Conservation (phyloP, 2,113 vertebrate genomes). For the Athene cunicularia region DNA sequence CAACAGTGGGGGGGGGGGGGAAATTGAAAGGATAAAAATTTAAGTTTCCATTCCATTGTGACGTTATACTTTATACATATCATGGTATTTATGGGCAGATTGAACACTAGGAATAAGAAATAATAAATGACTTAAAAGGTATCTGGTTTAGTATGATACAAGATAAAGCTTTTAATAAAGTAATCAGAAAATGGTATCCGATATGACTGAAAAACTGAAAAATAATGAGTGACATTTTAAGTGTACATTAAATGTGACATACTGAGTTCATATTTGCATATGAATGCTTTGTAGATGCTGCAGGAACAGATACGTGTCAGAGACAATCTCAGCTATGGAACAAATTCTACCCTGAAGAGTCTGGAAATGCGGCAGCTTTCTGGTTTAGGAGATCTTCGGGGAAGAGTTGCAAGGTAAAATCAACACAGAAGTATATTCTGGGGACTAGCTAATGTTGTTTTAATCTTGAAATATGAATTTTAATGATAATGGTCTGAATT, state of each 20-base stretch:
- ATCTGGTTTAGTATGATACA: not conserved
- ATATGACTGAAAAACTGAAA: not conserved
- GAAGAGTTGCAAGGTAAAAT: conserved; percentile 79
- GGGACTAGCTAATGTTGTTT: not conserved
- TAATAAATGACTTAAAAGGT: not conserved
- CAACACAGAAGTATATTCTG: not conserved
- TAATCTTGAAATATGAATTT: not conserved
- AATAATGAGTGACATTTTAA: conserved; percentile 7
- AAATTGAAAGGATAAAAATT: not conserved
- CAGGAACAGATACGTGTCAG: conserved; percentile 83
- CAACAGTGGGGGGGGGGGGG: not conserved
- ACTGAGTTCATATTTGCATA: conserved; percentile 28
- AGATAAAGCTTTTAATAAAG: not conserved
- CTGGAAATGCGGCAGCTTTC: conserved; percentile 81
- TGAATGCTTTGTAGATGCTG: conserved; percentile 66
- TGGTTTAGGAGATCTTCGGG: conserved; percentile 79
- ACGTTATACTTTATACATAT: not conserved
- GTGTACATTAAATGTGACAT: not conserved
- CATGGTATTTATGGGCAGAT: not conserved
- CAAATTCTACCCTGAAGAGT: conserved; percentile 80
- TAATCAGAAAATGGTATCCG: not conserved
- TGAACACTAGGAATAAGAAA: not conserved
- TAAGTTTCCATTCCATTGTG: not conserved
- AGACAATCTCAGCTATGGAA: conserved; percentile 81
- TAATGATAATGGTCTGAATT: not conserved